These are phyloP conservation scores for Neomonachus schauinslandi DNA, from an alignment of 2,113 vertebrate genomes.

Conservation along the genomic window DNA sequence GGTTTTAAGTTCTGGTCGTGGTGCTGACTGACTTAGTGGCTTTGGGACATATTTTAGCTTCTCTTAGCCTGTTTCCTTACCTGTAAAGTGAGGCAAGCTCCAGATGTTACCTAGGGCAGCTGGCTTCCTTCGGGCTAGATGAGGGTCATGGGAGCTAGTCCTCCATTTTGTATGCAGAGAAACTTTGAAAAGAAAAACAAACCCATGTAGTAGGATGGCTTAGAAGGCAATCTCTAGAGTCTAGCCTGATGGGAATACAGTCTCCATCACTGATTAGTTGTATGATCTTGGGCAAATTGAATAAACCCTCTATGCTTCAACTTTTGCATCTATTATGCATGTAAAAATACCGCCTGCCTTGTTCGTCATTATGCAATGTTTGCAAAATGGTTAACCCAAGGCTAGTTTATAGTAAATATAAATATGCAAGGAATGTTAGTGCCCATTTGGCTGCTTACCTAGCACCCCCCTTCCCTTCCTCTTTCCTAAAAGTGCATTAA, in stretches of 20 bases:
- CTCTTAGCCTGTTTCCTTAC: not conserved
- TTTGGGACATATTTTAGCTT: not conserved
- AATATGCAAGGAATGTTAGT: not conserved
- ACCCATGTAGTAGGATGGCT: not conserved
- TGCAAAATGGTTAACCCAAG: not conserved
- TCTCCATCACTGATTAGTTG: not conserved
- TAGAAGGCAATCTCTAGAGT: not conserved
- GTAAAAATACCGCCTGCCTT: not conserved
- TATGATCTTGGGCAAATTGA: not conserved
- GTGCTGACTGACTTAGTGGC: not conserved
- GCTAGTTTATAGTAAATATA: not conserved
- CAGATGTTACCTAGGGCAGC: not conserved
- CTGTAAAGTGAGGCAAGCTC: not conserved
- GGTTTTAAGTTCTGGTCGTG: not conserved
- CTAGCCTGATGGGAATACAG: not conserved
- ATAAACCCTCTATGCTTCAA: not conserved
- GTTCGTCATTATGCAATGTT: not conserved
- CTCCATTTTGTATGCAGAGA: not conserved
- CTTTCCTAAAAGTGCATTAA: not conserved
- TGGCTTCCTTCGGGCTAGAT: not conserved
- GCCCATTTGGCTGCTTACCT: not conserved
- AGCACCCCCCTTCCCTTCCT: not conserved
- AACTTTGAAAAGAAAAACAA: conserved; percentile 21
- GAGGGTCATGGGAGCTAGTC: not conserved
- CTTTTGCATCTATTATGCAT: not conserved